Conservation (phyloP, 2,888 invertebrate genomes). For the Frankliniella fusca region DNA sequence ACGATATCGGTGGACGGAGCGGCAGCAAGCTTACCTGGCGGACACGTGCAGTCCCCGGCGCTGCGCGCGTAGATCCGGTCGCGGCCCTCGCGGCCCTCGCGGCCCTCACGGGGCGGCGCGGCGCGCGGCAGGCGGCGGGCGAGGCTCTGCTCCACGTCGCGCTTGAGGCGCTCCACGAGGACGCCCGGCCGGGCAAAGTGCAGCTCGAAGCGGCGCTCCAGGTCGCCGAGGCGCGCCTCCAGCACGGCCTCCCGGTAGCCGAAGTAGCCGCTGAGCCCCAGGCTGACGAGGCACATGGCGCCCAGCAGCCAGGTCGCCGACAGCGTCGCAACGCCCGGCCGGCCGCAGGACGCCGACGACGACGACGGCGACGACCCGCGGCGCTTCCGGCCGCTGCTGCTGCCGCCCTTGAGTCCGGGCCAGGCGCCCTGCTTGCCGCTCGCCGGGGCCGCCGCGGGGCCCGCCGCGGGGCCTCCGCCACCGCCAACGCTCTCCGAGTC, state of each 20-base stretch:
- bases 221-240: constrained; percentile 4
- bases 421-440: neutral
- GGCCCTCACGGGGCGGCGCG: constrained; percentile 3
- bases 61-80: constrained; percentile 12
- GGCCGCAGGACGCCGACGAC: neutral
- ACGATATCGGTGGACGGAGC: neutral
- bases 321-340: neutral
- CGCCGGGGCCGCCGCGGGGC: neutral
- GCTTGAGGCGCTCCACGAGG: neutral
- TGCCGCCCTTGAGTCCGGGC: neutral
- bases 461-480: neutral
- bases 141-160: constrained; percentile 9
- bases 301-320: constrained; percentile 48
- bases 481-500: constrained; percentile 12
- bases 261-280: constrained; percentile 58
- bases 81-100: constrained; percentile 12
- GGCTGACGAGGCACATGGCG: constrained; percentile 60
- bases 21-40: neutral
- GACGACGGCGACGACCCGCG: neutral
- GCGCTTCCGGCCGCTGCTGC: neutral
- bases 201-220: constrained; percentile 5
- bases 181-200: neutral
- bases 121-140: neutral
- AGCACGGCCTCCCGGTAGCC: constrained; percentile 55
- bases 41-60: constrained; percentile 5